phyloP scores from a whole-genome alignment of 2,797 vertebrate genomes.

The Pogoniulus pusillus region DNA sequence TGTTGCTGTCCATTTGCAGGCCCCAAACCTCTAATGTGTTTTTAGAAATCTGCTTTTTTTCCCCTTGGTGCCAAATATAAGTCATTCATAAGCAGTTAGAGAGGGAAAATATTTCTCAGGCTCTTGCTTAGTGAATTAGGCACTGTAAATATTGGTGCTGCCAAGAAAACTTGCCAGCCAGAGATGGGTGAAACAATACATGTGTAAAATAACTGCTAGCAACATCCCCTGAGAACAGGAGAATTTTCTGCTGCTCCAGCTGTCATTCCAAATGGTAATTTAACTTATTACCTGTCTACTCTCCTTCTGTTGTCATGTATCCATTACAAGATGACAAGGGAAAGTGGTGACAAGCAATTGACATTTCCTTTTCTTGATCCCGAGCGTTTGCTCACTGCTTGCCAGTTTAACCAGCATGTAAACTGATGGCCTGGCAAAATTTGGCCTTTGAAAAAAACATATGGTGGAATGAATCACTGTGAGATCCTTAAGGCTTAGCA shows the following conservation, averaged over 20 bases:
- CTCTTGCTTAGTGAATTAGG: background rate
- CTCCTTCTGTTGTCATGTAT: background rate
- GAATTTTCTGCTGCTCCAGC: background rate
- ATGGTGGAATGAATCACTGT: constrained; percentile 1
- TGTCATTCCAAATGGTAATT: background rate
- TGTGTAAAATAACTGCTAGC: background rate
- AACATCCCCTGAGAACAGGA: background rate
- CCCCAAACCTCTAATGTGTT: background rate
- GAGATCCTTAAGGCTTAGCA: constrained; percentile 7
- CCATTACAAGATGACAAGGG: background rate
- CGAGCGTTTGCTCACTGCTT: background rate
- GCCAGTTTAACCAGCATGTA: background rate
- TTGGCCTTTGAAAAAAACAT: background rate
- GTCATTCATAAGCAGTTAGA: background rate
- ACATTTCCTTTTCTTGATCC: background rate
- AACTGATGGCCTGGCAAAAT: background rate
- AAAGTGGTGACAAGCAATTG: background rate
- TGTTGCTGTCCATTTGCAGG: background rate
- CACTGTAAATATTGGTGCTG: background rate
- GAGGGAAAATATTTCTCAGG: constrained; percentile 5
- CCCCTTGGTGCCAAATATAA: background rate
- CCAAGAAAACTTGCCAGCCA: constrained; percentile 12
- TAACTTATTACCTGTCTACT: background rate
- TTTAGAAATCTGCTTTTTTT: background rate
- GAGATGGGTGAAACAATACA: background rate